Evolutionary conservation across 2,113 vertebrate species (phyloP), one percentile per base, ranked within the genome.

Genomic region (Salvelinus fontinalis): DNA sequence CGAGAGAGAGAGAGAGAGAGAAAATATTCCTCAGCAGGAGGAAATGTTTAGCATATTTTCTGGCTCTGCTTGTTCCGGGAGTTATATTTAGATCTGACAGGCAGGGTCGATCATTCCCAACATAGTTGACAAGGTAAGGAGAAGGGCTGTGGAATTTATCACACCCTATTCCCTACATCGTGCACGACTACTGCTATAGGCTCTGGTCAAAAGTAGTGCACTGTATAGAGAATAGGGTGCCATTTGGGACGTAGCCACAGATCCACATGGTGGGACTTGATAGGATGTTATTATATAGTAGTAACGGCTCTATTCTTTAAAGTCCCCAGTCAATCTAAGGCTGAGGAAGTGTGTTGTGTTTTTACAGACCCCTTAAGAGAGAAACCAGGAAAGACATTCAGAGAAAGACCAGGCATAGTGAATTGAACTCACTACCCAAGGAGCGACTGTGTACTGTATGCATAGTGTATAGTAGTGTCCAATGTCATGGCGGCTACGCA

Each of bases 1-100:
- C n/a, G n/a, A n/a, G n/a, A n/a, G n/a, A n/a, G n/a, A 89, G 88
- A 80, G 65, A 51, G 79, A 85, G 81, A 80, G 86, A 85, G 85
- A 84, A 86, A 87, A 69, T 85, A 87, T 92, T 92, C 94, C 90
- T 74, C 91, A 90, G 79, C 85, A 93, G 90, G 90, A 93, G 90
- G 92, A 94, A 95, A 93, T 93, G 81, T 91, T 94, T 93, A 94
- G 83, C 86, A 92, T 90, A 88, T 94, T 95, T 91, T 90, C 86
- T 93, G 86, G 84, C 86, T 91, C 82, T 86, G 54, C 70, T 87
- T 80, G 78, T 91, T 91, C 84, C 80, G 81, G 88, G 87, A 83
- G 78, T 69, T 93, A 93, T 95, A 93, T 94, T 96, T 95, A 94
- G 93, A 86, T 84, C 83, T 77, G 84, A 89, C 75, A 75, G 78